Conservation (phyloP, 2,888 invertebrate genomes). For the Caenorhabditis macrosperma region DNA sequence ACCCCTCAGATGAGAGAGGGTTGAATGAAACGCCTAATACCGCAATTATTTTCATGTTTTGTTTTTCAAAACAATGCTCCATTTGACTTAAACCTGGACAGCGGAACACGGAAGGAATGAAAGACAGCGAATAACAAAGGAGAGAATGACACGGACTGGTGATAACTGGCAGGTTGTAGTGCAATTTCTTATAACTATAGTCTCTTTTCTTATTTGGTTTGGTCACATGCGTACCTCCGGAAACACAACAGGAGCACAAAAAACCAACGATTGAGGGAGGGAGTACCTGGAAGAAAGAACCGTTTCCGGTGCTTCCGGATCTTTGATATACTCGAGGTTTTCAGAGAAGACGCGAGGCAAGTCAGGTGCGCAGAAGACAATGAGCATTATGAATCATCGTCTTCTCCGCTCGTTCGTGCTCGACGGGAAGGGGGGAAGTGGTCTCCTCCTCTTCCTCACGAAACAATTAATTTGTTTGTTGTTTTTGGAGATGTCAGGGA, state of each 20-base stretch:
- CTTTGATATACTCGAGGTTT: constrained; percentile 32
- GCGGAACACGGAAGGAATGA: no score
- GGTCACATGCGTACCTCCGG: no score
- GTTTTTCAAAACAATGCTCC: constrained; percentile 34
- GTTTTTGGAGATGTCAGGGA: constrained; percentile 34
- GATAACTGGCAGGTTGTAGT: no score
- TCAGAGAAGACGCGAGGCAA: constrained; percentile 13
- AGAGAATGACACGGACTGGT: no score
- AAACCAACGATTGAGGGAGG: constrained; percentile 19
- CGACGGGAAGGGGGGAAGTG: background rate
- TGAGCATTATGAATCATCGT: constrained; percentile 46
- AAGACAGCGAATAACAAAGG: no score
- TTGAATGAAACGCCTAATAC: constrained; percentile 39
- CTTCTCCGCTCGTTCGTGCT: constrained; percentile 2
- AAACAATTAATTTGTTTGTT: constrained; percentile 56
- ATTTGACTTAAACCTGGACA: background rate
- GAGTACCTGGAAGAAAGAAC: constrained; percentile 11
- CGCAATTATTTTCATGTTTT: constrained; percentile 37
- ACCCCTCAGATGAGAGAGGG: constrained; percentile 29
- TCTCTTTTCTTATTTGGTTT: no score
- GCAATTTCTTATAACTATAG: no score
- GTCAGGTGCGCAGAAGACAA: constrained; percentile 36
- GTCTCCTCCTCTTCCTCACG: constrained; percentile 1
- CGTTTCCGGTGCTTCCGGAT: constrained; percentile 42
- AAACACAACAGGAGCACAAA: background rate